Conservation (phyloP, 2,797 vertebrate genomes). For the Prunella strophiata region DNA sequence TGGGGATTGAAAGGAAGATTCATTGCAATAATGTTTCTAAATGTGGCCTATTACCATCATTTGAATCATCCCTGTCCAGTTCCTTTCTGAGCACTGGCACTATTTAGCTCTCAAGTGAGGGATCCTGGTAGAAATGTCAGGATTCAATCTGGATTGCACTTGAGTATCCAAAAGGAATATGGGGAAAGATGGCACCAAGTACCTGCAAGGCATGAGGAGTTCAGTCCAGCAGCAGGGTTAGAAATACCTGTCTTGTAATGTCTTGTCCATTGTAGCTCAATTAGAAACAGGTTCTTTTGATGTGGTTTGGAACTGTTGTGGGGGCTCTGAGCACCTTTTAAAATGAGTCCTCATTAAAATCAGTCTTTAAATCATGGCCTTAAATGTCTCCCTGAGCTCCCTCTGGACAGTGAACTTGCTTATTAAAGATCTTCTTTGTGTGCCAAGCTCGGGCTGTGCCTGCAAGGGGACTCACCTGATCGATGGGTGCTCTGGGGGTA, state of each 20-base stretch:
- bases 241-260: not conserved
- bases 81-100: not conserved
- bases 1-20: not conserved
- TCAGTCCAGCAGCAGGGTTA: not conserved
- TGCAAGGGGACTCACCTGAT: conserved; percentile 19
- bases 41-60: not conserved
- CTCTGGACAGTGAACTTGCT: conserved; percentile 6
- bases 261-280: not conserved
- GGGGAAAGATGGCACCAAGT: not conserved
- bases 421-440: conserved; percentile 3
- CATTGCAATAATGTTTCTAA: not conserved
- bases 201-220: not conserved
- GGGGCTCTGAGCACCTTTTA: conserved; percentile 10
- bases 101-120: not conserved
- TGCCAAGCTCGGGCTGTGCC: not conserved
- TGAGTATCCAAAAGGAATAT: not conserved
- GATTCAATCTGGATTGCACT: not conserved
- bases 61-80: not conserved
- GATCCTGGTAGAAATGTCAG: not conserved
- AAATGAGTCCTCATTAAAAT: conserved; percentile 29
- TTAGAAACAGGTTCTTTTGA: not conserved
- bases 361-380: not conserved
- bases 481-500: not conserved
- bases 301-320: not conserved
- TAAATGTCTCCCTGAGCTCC: conserved; percentile 7